Conservation (phyloP, 2,797 vertebrate species). For the Accipiter badius region DNA sequence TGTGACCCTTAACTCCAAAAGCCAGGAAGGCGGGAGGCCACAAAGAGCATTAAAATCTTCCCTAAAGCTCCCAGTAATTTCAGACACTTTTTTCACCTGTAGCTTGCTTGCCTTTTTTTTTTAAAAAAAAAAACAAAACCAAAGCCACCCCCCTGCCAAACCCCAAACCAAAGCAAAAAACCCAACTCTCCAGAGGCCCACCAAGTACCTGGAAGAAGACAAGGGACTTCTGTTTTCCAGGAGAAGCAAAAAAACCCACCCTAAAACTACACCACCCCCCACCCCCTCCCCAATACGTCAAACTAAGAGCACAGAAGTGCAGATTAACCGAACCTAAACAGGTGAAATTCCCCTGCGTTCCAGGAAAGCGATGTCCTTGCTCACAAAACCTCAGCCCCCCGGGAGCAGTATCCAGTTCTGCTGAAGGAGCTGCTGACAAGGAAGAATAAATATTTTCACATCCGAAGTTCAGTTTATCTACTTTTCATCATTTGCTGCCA, state of each 20-base stretch:
- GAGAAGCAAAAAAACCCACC: not conserved
- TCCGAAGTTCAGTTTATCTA: not conserved
- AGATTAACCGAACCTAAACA: accelerated
- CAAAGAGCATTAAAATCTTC: too few relatives aligned
- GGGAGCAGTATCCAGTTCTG: not conserved
- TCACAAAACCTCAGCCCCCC: not conserved
- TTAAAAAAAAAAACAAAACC: too few relatives aligned
- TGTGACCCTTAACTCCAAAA: not conserved
- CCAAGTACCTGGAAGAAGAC: not conserved
- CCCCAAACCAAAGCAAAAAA: too few relatives aligned
- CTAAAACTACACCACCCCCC: not conserved
- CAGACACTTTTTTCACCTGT: not conserved
- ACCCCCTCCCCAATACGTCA: accelerated
- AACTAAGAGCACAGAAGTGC: not conserved
- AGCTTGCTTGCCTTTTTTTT: too few relatives aligned
- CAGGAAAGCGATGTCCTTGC: not conserved
- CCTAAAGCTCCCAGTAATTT: not conserved
- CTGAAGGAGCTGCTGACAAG: not conserved
- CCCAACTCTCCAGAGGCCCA: not conserved
- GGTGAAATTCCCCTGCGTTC: accelerated
- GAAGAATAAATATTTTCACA: not conserved
- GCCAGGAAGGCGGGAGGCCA: not conserved
- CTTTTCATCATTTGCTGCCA: not conserved
- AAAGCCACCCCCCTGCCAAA: too few relatives aligned
- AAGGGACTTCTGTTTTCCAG: not conserved